A percentile compares a stretch with the other conserved stretches of the same genome.
Evolutionary conservation across 2,113 vertebrate species (phyloP).

Genomic region (Strix aluco): DNA sequence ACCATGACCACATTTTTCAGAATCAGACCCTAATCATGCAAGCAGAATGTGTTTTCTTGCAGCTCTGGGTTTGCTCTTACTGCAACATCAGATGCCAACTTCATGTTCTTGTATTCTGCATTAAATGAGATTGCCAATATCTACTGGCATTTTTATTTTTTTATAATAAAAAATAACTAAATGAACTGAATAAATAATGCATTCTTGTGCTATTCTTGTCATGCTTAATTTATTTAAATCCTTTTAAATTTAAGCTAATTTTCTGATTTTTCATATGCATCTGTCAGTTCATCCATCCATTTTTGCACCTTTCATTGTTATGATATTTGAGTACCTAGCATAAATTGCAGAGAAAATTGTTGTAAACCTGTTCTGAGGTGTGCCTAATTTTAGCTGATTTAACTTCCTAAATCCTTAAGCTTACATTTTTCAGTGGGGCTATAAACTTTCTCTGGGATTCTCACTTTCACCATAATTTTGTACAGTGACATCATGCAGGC

Average conservation of each 20-base stretch:
- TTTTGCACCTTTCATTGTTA: background rate
- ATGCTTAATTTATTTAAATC: background rate
- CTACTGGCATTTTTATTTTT: background rate
- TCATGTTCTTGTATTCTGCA: background rate
- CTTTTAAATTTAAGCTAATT: background rate
- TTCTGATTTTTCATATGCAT: slow-evolving; percentile 12
- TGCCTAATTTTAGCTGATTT: background rate
- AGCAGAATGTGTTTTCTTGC: background rate
- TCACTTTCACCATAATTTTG: background rate
- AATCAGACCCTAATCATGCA: background rate
- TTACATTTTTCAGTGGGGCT: background rate
- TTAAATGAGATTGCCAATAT: background rate
- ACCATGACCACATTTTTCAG: background rate
- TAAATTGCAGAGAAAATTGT: slow-evolving; percentile 2
- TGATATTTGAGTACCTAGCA: background rate
- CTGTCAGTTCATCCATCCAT: background rate
- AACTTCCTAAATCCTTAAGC: background rate
- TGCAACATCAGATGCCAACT: background rate
- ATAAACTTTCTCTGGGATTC: background rate
- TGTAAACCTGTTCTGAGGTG: background rate
- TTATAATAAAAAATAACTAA: background rate
- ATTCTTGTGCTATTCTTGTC: background rate
- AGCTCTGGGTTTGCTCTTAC: background rate
- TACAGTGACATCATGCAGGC: background rate
- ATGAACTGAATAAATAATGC: background rate